Evolutionary conservation across 2,888 invertebrate genomes (phyloP).

Genomic region (Mythimna lalbum): DNA sequence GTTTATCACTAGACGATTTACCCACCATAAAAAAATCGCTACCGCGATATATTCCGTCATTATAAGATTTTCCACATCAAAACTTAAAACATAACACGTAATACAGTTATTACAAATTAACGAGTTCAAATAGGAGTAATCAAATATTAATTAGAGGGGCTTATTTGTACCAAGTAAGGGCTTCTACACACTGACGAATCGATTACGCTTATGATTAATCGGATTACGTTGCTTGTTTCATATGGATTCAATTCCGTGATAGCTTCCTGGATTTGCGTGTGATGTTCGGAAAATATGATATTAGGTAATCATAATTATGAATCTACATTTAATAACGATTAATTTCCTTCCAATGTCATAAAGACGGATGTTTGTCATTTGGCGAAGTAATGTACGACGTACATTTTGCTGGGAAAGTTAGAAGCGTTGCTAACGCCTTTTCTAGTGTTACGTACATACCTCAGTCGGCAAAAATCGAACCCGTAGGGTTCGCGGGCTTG

Average conservation of each 20-base stretch:
- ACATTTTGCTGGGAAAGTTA: neutral
- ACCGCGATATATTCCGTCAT: too few species aligned
- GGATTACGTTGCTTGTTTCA: constrained; percentile 3
- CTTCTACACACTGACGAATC: neutral
- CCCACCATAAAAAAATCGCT: too few species aligned
- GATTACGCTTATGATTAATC: constrained; percentile 5
- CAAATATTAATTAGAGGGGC: constrained; percentile 29
- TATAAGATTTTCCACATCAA: too few species aligned
- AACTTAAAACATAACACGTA: neutral
- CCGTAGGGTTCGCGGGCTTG: too few species aligned
- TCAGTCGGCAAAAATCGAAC: too few species aligned
- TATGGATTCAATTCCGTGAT: neutral
- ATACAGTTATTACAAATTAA: constrained; percentile 9
- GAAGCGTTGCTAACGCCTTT: too few species aligned
- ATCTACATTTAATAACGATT: too few species aligned
- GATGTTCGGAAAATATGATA: neutral
- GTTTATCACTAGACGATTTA: too few species aligned
- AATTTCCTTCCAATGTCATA: neutral
- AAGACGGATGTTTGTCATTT: neutral
- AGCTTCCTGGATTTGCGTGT: too few species aligned
- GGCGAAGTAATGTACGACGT: neutral
- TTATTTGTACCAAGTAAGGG: constrained; percentile 15
- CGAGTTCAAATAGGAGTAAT: constrained; percentile 25
- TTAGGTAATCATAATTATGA: neutral
- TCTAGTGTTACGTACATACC: too few species aligned